Base-by-base conservation (phyloP, 2,888 invertebrate species). In the Caenorhabditis angaria region DNA sequence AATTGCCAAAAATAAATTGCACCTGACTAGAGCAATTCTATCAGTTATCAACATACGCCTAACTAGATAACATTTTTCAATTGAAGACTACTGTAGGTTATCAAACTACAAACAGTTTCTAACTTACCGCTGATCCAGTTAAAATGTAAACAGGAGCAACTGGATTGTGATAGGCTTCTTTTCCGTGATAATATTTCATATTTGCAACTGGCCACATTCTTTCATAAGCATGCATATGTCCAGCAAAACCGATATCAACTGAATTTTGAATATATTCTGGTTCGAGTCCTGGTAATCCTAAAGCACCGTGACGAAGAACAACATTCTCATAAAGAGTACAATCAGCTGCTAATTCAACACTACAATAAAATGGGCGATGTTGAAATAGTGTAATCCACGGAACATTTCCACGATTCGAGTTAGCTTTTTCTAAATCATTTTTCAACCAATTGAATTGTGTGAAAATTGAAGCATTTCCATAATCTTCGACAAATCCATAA, bases 141-240 rank as follows among this genome's bases (percentile, higher is more conserved):
- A 91, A 92, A 86, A 97, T 91, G 88, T 97, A 97, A 0, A 97
- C 92, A 0, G 97, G 94, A 0, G 94, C 97, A 74, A 91, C 90
- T 80, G 91, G 92, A 88, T 93, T 92, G 32, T 88, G 90, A 86
- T 93, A 93, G 0, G 93, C 93, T 12, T 66, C 65, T 35, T 47
- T 24, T 51, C 62, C 62, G n/a, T 55, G 58, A 56, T 71, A 71
- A 64, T 67, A 67, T 27, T 67, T 71, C 18, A 65, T 54, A 32
- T 71, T 65, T 0, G 71, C 71, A 5, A 71, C 71, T 2, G 97
- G 97, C 93, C 94, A 96, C 68, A 94, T 90, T 65, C 97, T 90
- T 89, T 97, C 97, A 88, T 97, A 97, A 41, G 94, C 94, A 89
- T 97, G 97, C 88, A 97, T 97, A 88, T 97, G 97, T 0, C 96